Conservation (phyloP, 2,888 invertebrate genomes). For the Anorthoa munda region DNA sequence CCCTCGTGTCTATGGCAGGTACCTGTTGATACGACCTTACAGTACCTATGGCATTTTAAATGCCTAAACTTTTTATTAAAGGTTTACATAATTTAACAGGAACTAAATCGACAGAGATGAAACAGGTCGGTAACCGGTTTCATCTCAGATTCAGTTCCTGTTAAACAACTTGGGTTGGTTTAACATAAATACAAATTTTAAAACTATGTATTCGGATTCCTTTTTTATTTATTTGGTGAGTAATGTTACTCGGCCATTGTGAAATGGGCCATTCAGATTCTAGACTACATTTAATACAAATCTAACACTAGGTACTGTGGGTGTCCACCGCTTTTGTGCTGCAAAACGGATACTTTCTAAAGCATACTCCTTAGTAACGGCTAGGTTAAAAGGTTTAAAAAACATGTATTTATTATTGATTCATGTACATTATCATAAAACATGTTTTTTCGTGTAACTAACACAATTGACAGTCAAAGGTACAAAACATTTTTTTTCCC, state of each 20-base stretch:
- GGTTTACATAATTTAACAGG: background rate
- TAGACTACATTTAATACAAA: background rate
- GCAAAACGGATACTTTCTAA: no score
- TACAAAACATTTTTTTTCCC: no score
- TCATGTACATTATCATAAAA: no score
- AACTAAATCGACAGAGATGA: no score
- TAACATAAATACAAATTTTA: background rate
- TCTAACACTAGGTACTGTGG: background rate
- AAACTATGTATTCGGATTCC: background rate
- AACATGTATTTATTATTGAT: no score
- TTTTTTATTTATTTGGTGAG: background rate
- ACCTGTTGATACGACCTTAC: constrained; percentile 15
- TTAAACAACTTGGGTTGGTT: background rate
- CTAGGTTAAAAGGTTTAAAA: no score
- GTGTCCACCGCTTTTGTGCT: no score
- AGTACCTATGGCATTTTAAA: background rate
- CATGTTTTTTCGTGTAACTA: no score
- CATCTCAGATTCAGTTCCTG: background rate
- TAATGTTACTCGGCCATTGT: background rate
- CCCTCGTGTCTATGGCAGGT: background rate
- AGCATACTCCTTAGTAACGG: no score
- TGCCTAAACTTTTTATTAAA: background rate
- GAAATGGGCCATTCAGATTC: background rate
- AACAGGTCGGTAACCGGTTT: background rate
- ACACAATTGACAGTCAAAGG: no score